These are phyloP conservation scores for Doris montereyensis DNA, from an alignment of 2,888 invertebrate species.

Conservation along the genomic window DNA sequence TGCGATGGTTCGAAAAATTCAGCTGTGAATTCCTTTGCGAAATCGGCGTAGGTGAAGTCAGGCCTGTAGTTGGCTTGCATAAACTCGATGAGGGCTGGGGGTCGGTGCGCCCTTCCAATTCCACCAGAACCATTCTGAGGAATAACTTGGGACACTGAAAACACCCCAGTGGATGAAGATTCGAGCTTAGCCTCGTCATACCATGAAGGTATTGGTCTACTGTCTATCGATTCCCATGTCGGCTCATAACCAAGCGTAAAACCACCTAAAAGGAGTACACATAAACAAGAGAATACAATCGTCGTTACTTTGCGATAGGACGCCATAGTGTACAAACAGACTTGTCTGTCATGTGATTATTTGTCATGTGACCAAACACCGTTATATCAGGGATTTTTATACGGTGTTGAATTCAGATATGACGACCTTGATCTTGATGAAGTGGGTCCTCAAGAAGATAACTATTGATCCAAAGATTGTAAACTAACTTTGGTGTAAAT, in stretches of 20 bases:
- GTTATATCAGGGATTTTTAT: too few species aligned
- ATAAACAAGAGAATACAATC: too few species aligned
- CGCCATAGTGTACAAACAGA: too few species aligned
- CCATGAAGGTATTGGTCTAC: constrained; percentile 80
- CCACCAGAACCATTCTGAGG: constrained; percentile 91
- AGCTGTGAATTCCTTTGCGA: constrained; percentile 86
- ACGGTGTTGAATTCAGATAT: too few species aligned
- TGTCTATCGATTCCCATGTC: constrained; percentile 88
- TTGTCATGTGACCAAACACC: too few species aligned
- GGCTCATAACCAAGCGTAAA: constrained; percentile 74
- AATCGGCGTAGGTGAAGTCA: constrained; percentile 91
- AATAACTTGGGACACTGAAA: constrained; percentile 70
- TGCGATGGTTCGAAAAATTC: constrained; percentile 88
- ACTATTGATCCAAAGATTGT: too few species aligned
- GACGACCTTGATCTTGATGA: too few species aligned
- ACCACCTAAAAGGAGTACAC: neutral
- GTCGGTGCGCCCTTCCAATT: constrained; percentile 79
- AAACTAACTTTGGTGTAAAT: too few species aligned
- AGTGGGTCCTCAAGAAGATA: too few species aligned
- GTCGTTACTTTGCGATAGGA: too few species aligned
- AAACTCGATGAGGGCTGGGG: constrained; percentile 75
- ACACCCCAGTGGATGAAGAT: constrained; percentile 75
- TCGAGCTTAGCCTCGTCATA: constrained; percentile 74
- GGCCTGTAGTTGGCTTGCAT: constrained; percentile 89
- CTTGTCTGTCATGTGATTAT: too few species aligned